A percentile compares a stretch with the other conserved stretches of the same genome.
Conservation (phyloP, 2,888 invertebrate genomes). For the Hesperia comma region DNA sequence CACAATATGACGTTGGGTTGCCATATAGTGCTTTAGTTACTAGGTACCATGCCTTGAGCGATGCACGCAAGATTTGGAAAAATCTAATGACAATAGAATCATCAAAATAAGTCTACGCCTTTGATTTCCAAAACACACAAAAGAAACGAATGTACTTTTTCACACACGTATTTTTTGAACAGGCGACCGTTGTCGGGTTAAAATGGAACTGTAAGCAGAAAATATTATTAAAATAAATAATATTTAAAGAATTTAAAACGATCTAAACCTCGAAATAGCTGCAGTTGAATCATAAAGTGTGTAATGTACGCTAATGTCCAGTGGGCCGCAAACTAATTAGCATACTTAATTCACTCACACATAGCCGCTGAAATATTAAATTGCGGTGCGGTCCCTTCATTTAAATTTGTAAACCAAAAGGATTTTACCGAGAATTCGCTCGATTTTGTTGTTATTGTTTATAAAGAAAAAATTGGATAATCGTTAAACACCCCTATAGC, state of each 20-base stretch:
- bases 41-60: too few relatives aligned
- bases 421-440: slow-evolving; percentile 50
- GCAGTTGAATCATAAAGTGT: slow-evolving; percentile 44
- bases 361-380: slow-evolving; percentile 66
- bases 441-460: slow-evolving; percentile 7
- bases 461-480: neutral
- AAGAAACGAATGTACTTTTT: too few relatives aligned
- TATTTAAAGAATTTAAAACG: neutral
- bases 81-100: too few relatives aligned
- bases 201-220: too few relatives aligned
- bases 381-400: slow-evolving; percentile 64
- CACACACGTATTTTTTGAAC: too few relatives aligned
- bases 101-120: too few relatives aligned
- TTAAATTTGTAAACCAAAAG: slow-evolving; percentile 71
- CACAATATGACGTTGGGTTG: too few relatives aligned
- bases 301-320: slow-evolving; percentile 65
- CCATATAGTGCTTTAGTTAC: too few relatives aligned
- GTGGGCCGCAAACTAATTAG: slow-evolving; percentile 69
- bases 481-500: neutral
- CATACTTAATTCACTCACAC: slow-evolving; percentile 71
- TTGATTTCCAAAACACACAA: too few relatives aligned
- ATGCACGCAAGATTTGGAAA: too few relatives aligned
- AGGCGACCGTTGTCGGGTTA: too few relatives aligned
- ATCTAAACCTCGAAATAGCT: neutral
- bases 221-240: too few relatives aligned